phyloP scores from a whole-genome alignment of 2,113 vertebrate species.

The Ariopsis seemanni region DNA sequence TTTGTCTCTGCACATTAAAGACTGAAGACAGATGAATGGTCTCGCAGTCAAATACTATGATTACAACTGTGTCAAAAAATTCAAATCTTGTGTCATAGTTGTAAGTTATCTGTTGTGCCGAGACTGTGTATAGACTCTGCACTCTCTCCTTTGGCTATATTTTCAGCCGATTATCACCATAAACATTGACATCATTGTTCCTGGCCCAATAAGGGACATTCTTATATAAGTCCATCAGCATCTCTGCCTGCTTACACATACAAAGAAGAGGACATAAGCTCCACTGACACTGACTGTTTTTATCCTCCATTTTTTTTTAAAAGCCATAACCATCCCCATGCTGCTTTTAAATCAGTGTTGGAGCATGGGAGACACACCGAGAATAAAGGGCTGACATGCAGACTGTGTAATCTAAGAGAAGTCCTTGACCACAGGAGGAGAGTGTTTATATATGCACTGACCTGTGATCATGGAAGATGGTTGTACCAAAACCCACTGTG shows the following conservation, averaged over 20 bases:
- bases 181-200: constrained; percentile 29
- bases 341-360: constrained; percentile 22
- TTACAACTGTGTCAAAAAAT: not conserved
- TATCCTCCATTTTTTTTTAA: constrained; percentile 31
- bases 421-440: constrained; percentile 43
- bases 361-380: constrained; percentile 32
- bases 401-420: constrained; percentile 45
- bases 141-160: not conserved
- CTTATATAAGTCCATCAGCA: constrained; percentile 14
- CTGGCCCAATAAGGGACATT: constrained; percentile 47
- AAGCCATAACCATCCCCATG: constrained; percentile 23
- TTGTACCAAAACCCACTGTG: constrained; percentile 30
- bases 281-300: constrained; percentile 34
- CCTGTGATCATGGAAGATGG: constrained; percentile 32
- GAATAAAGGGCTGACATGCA: constrained; percentile 21
- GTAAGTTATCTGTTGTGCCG: not conserved
- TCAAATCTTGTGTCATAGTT: not conserved
- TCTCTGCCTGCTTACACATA: not conserved
- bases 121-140: not conserved
- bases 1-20: constrained; percentile 41
- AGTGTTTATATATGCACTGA: constrained; percentile 42
- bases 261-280: constrained; percentile 41
- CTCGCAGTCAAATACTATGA: not conserved
- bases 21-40: constrained; percentile 14
- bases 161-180: constrained; percentile 7